Percentiles rank a stretch among this genome's conserved stretches.
Conservation (phyloP, 2,888 invertebrate species). For the Trachelus iudaicus region DNA sequence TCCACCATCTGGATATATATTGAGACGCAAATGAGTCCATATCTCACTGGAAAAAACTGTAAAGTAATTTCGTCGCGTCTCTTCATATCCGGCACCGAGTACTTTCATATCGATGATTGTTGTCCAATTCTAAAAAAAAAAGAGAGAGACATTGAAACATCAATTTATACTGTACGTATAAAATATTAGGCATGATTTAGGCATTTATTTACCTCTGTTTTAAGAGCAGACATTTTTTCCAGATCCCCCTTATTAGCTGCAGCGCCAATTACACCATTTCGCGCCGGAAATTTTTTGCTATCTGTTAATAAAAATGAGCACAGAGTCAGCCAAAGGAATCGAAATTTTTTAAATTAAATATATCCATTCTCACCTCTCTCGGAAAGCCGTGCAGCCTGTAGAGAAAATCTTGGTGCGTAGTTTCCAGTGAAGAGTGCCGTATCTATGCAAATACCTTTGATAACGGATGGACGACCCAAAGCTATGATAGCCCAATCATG, state of each 20-base stretch:
- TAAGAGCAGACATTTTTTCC: slow-evolving; percentile 64
- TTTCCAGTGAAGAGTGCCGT: slow-evolving; percentile 76
- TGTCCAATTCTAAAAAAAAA: slow-evolving; percentile 68
- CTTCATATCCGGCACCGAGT: slow-evolving; percentile 70
- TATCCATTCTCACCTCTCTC: slow-evolving; percentile 64
- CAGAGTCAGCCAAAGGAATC: not conserved
- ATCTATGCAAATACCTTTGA: slow-evolving; percentile 69
- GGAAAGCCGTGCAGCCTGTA: slow-evolving; percentile 70
- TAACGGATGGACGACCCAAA: slow-evolving; percentile 69
- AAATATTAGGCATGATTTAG: not conserved
- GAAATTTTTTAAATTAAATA: not conserved
- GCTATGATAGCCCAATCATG: slow-evolving; percentile 75
- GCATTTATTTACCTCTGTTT: slow-evolving; percentile 47
- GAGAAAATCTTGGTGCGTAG: slow-evolving; percentile 72
- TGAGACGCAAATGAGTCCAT: slow-evolving; percentile 72
- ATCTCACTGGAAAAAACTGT: slow-evolving; percentile 67
- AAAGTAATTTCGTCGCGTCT: slow-evolving; percentile 72
- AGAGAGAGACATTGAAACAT: not conserved
- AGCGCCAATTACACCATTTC: slow-evolving; percentile 67
- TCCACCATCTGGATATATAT: slow-evolving; percentile 75
- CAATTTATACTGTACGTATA: not conserved
- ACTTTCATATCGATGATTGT: slow-evolving; percentile 70
- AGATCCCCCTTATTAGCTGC: slow-evolving; percentile 67
- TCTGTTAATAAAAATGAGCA: slow-evolving; percentile 56
- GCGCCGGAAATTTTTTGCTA: slow-evolving; percentile 65